These are phyloP conservation scores for Nicator chloris DNA, from an alignment of 2,113 vertebrate species.

Conservation along the genomic window DNA sequence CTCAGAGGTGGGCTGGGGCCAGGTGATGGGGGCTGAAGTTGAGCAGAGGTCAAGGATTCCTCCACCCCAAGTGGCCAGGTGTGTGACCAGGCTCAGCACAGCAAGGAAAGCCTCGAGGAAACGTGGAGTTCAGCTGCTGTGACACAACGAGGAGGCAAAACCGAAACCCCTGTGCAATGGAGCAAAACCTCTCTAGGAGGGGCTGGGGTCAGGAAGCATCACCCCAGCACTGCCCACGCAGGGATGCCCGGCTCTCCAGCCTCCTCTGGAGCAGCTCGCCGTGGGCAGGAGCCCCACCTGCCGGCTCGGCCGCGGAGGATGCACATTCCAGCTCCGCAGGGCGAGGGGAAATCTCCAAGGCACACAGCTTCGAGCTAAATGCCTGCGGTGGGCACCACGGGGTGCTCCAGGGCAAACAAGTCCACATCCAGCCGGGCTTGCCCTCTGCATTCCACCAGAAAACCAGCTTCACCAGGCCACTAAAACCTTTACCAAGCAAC, in stretches of 20 bases:
- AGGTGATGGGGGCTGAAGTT: neutral
- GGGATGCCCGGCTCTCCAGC: neutral
- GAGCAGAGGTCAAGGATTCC: neutral
- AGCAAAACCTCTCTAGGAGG: neutral
- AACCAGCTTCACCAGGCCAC: neutral
- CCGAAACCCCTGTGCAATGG: neutral
- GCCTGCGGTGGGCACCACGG: accelerated
- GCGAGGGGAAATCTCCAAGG: neutral
- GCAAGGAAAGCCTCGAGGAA: neutral
- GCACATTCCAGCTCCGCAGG: neutral
- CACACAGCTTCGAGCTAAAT: accelerated
- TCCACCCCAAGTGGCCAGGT: accelerated
- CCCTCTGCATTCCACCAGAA: neutral
- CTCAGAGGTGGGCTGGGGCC: neutral
- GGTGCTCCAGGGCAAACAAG: accelerated
- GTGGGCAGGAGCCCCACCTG: conserved; percentile 49
- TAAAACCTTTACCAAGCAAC: neutral
- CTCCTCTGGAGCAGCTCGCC: neutral
- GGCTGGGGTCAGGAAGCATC: neutral
- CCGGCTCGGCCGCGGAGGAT: neutral
- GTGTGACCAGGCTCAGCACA: neutral
- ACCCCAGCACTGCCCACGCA: neutral
- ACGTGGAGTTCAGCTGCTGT: neutral
- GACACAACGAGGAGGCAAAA: neutral
- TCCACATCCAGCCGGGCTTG: neutral